Evolutionary conservation across 1,140 invertebrate species (phyloP).

Genomic region (Epicauta chinensis): DNA sequence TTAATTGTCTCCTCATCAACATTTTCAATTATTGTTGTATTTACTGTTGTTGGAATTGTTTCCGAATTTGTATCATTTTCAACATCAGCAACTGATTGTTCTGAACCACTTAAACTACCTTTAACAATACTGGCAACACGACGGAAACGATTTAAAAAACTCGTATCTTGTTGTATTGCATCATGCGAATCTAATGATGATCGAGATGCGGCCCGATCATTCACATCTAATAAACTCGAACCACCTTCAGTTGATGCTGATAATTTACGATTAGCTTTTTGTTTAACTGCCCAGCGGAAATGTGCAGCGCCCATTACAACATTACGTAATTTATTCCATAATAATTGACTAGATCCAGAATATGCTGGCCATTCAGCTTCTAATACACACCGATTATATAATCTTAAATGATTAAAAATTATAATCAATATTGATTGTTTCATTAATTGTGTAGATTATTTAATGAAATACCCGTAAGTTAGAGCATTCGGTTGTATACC

Average conservation of each 20-base stretch:
- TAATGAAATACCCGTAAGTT: constrained; percentile 78
- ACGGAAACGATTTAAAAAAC: constrained; percentile 52
- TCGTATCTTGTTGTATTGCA: constrained; percentile 47
- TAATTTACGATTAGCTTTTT: constrained; percentile 47
- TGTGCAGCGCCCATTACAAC: constrained; percentile 86
- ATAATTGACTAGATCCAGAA: constrained; percentile 60
- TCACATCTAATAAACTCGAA: constrained; percentile 45
- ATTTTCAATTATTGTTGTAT: constrained; percentile 10
- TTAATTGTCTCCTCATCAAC: constrained; percentile 20
- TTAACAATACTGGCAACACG: constrained; percentile 55
- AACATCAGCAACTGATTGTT: constrained; percentile 20
- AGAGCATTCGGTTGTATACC: constrained; percentile 95
- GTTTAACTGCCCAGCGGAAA: constrained; percentile 66
- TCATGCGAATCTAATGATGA: constrained; percentile 47
- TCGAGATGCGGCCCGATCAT: constrained; percentile 45
- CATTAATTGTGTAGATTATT: neutral
- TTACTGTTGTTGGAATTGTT: constrained; percentile 1
- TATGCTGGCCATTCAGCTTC: constrained; percentile 93
- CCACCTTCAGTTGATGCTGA: constrained; percentile 42
- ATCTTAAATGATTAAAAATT: constrained; percentile 30
- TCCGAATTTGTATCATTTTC: constrained; percentile 15
- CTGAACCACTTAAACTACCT: constrained; percentile 36
- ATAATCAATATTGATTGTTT: neutral
- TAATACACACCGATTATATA: constrained; percentile 70
- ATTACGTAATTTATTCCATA: constrained; percentile 93